Evolutionary conservation across 2,797 vertebrate genomes (phyloP).

Genomic region (Oceanodroma leucorhoa): DNA sequence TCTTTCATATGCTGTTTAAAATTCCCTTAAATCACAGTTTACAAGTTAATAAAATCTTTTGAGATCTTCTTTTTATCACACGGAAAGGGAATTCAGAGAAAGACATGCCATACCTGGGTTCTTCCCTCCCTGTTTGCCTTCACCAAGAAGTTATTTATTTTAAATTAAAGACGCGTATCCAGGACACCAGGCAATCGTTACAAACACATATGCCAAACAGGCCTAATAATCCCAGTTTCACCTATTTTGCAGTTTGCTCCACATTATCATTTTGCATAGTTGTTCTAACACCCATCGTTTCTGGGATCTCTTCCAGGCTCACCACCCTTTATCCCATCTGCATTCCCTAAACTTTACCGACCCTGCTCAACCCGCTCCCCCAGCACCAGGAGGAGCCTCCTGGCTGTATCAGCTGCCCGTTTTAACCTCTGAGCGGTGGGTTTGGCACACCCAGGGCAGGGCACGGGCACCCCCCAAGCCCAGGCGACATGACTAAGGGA

Average conservation of each 20-base stretch:
- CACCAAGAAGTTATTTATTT: background rate
- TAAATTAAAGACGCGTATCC: background rate
- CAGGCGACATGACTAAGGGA: background rate
- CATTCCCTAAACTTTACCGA: fast-evolving
- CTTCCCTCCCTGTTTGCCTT: background rate
- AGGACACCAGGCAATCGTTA: background rate
- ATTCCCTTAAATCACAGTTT: background rate
- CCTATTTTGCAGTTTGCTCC: background rate
- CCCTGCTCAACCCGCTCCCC: fast-evolving
- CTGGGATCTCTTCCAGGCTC: constrained; percentile 8
- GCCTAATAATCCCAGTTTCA: background rate
- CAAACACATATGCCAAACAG: background rate
- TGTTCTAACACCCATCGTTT: background rate
- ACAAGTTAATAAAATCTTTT: background rate
- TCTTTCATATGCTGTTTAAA: background rate
- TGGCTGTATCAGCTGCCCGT: background rate
- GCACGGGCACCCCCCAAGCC: fast-evolving
- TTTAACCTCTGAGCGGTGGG: background rate
- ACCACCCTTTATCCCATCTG: background rate
- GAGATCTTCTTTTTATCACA: background rate
- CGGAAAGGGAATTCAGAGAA: background rate
- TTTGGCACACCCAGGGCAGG: fast-evolving
- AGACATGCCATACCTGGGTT: background rate
- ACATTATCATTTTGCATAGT: background rate
- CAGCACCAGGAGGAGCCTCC: background rate